Evolutionary conservation across 64 coral and sea anemone genomes (phyloP), one percentile per base, ranked within the genome.

Genomic region (Trachythela sp.): DNA sequence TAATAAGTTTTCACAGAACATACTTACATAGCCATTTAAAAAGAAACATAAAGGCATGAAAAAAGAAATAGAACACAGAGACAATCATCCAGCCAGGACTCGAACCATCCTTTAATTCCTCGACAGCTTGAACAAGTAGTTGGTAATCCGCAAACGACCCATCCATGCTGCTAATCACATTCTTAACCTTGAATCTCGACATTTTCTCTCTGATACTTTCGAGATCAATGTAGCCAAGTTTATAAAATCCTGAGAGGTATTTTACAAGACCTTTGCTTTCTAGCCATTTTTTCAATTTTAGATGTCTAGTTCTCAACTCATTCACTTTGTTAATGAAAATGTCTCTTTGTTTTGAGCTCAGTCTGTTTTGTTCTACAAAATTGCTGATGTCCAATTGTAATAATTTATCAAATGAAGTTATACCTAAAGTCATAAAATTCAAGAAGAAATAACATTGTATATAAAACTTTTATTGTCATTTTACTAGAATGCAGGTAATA

Each of bases 1-100:
- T n/a, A n/a, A n/a, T n/a, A n/a, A n/a, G n/a, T n/a, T n/a, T n/a
- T n/a, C n/a, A 64, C 24, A 2, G 30, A 8, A 13, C 9, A 0
- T 80, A 80, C 75, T 80, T 39, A 80, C 75, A 80, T 37, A 35
- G 31, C 75, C 75, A 80, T 80, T 80, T 80, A 80, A 30, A 80
- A 37, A 37, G 75, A 15, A 80, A 3, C 75, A 80, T 39, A 80
- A 39, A 34, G 15, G 75, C 34, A 0, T 35, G 75, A 80, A 39
- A 39, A 80, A 37, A 36, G 14, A 37, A 80, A 36, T 18, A 80
- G 34, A 64, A 64, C 4, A 80, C 31, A 29, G 75, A 4, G 30
- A 80, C 32, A 39, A 80, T 35, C 20, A 35, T 17, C 32, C 38
- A 80, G 33, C 75, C 32, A 9, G 3, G 59, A n/a, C 15, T 80